Percentiles rank a stretch among this genome's conserved stretches.
Evolutionary conservation across 2,888 invertebrate genomes (phyloP).

Genomic region (Tanypteryx hageni): DNA sequence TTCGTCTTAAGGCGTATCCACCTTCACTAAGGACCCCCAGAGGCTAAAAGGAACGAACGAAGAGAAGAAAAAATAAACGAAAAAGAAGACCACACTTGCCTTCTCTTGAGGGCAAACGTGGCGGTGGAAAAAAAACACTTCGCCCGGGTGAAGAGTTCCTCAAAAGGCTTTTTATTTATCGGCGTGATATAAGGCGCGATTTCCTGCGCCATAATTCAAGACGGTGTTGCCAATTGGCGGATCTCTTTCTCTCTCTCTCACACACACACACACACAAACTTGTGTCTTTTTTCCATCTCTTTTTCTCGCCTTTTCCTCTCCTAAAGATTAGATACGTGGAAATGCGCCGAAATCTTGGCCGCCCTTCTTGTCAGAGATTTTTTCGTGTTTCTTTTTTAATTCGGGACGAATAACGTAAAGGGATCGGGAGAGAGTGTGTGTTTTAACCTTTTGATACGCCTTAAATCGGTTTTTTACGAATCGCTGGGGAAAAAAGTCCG

Average conservation of each 20-base stretch:
- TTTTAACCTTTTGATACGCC: not conserved
- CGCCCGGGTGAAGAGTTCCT: not conserved
- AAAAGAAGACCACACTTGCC: not conserved
- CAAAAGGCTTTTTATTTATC: conserved; percentile 25
- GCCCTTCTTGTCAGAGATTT: not conserved
- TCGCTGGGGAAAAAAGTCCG: not conserved
- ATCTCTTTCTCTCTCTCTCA: not conserved
- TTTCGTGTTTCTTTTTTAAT: not conserved
- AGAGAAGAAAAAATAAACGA: not conserved
- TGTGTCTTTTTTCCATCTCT: not conserved
- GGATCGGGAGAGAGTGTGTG: not conserved
- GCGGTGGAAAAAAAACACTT: not conserved
- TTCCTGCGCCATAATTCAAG: conserved; percentile 4
- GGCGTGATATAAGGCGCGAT: conserved; percentile 9
- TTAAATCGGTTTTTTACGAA: not conserved
- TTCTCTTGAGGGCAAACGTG: conserved; percentile 6
- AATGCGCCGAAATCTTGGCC: not conserved
- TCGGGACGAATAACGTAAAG: not conserved
- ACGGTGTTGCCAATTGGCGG: not conserved
- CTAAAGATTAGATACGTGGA: too few relatives aligned
- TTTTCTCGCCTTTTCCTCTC: not conserved
- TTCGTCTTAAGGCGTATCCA: not conserved
- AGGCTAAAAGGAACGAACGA: not conserved
- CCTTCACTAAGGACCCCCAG: not conserved
- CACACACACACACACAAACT: too few relatives aligned